Evolutionary conservation across 2,113 vertebrate genomes (phyloP), one percentile per base, ranked within the genome.

Genomic region (Solea solea): DNA sequence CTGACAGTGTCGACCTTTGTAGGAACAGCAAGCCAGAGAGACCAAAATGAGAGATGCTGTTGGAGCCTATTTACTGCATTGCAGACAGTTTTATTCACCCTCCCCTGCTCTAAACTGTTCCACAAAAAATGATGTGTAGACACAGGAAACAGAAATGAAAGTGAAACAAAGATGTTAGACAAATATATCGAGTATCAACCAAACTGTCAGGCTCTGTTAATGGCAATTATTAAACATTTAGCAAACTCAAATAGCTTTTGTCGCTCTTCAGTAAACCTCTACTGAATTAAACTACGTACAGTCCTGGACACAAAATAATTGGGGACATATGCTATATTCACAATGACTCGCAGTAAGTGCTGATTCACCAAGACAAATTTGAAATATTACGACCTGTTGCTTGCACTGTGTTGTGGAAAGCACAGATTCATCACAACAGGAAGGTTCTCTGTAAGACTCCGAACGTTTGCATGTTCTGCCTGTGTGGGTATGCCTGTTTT

Each of bases 1-100:
- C n/a, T 44, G 55, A 59, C 56, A 67, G 9, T 16, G n/a, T 27
- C 50, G 42, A 67, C 64, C 63, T 74, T 53, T 60, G 21, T 45
- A 56, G 7, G 4, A 61, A 46, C 34, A 21, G 16, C 14, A 21
- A 58, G 34, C 2, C 5, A 7, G 14, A 25, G 12, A 67, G 27
- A 53, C 48, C 15, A 45, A 59, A 46, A 39, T 46, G 13, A 16
- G 50, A 61, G 25, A 46, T 28, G 63, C 27, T 49, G 64, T 55
- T 12, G 6, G 6, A 34, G 39, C n/a, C 45, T 42, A 9, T 72
- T 63, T 42, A 48, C 71, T 58, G 7, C 11, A 8, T 50, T 50
- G 27, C 3, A 48, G 45, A 13, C 27, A 28, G 6, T 46, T 46
- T 46, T 5, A n/a, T 52, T 59, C 5, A 45, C 46, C 40, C 5